Conservation (phyloP, 2,888 invertebrate species). For the Metallyticus violacea region DNA sequence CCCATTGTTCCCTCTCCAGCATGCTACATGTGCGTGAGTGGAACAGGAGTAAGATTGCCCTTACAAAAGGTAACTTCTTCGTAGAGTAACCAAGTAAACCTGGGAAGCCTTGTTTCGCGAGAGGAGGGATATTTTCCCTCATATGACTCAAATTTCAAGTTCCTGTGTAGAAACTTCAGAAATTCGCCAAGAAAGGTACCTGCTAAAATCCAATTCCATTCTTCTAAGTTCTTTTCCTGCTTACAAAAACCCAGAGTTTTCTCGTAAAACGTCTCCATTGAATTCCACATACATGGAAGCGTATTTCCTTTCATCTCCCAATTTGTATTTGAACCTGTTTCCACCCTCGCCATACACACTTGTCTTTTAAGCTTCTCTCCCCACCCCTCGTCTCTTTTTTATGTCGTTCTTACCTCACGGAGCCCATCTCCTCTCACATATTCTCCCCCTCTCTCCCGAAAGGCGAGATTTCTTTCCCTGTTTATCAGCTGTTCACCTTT, state of each 20-base stretch:
- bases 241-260: background rate
- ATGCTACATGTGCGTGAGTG: background rate
- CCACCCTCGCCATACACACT: background rate
- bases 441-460: background rate
- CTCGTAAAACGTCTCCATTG: background rate
- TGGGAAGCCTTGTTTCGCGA: background rate
- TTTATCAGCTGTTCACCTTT: background rate
- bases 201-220: background rate
- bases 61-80: background rate
- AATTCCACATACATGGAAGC: background rate
- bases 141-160: background rate
- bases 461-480: background rate
- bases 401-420: no score
- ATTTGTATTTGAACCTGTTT: constrained; percentile 9
- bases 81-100: background rate
- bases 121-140: no score
- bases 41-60: background rate
- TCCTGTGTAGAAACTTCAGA: background rate
- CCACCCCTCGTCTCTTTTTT: background rate
- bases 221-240: background rate
- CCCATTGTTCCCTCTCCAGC: no score
- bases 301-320: background rate
- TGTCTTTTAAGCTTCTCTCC: no score
- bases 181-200: background rate
- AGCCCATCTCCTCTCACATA: background rate